phyloP scores from a whole-genome alignment of 2,888 invertebrate genomes.

The Sphecodes monilicornis region DNA sequence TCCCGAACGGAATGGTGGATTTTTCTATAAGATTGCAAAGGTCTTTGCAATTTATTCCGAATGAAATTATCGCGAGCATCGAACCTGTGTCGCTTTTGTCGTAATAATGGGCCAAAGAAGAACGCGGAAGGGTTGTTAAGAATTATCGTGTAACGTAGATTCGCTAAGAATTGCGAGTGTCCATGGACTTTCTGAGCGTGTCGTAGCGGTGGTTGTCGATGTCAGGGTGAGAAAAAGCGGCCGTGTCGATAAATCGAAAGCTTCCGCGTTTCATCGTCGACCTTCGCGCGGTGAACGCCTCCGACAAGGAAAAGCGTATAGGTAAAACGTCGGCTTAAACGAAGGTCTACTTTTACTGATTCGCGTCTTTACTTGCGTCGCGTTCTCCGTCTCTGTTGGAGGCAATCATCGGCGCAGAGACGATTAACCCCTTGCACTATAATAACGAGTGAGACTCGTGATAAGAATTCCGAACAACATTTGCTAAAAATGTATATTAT shows the following conservation, averaged over 20 bases:
- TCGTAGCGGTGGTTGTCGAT: neutral
- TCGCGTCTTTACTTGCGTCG: neutral
- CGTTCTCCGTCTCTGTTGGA: neutral
- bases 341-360: conserved; percentile 25
- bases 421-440: too few species aligned
- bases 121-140: too few species aligned
- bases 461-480: too few species aligned
- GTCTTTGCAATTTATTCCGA: too few species aligned
- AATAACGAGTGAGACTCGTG: too few species aligned
- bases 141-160: neutral
- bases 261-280: conserved; percentile 49
- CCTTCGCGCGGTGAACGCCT: conserved; percentile 40
- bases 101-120: too few species aligned
- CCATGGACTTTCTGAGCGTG: neutral
- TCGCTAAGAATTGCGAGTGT: neutral
- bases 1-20: too few species aligned
- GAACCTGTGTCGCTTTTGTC: too few species aligned
- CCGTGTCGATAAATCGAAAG: conserved; percentile 42
- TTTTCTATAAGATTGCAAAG: too few species aligned
- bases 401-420: neutral
- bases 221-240: conserved; percentile 18
- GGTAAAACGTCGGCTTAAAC: conserved; percentile 19
- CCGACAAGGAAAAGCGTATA: conserved; percentile 3
- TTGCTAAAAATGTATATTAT: too few species aligned
- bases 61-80: too few species aligned